These are phyloP conservation scores for Campoplex capitator DNA, from an alignment of 2,888 invertebrate genomes.

Conservation along the genomic window DNA sequence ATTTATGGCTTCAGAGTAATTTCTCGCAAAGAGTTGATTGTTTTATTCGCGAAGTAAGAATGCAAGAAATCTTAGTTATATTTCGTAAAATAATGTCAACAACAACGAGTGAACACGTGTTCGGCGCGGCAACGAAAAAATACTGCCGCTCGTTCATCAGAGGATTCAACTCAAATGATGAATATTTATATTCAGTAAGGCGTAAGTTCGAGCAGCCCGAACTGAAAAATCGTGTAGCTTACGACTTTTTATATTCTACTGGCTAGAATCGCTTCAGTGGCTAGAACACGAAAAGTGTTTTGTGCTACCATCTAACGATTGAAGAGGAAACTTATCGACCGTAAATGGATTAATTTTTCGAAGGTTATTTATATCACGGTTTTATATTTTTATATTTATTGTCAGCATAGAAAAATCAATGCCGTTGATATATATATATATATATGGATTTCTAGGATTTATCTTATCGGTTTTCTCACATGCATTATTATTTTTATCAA, in stretches of 20 bases:
- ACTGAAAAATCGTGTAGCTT: background rate
- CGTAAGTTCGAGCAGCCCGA: background rate
- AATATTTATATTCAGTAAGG: background rate
- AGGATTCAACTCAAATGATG: background rate
- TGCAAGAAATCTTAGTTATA: background rate
- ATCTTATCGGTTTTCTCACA: background rate
- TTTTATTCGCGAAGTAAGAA: background rate
- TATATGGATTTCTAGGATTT: background rate
- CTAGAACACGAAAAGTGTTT: background rate
- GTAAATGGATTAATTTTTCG: background rate
- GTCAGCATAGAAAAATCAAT: background rate
- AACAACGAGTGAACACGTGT: slow-evolving; percentile 47
- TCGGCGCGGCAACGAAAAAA: slow-evolving; percentile 14
- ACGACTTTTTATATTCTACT: background rate
- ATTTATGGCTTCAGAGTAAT: background rate
- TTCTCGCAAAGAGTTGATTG: background rate
- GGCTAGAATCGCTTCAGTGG: background rate
- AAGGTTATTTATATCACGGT: background rate
- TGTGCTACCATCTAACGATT: background rate
- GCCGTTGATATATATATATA: no score
- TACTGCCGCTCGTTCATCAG: background rate
- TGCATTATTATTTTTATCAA: background rate
- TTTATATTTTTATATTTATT: background rate
- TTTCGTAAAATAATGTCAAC: slow-evolving; percentile 35
- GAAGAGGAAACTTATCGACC: background rate